Conservation (phyloP, 2,113 vertebrate species). For the Cavia porcellus region DNA sequence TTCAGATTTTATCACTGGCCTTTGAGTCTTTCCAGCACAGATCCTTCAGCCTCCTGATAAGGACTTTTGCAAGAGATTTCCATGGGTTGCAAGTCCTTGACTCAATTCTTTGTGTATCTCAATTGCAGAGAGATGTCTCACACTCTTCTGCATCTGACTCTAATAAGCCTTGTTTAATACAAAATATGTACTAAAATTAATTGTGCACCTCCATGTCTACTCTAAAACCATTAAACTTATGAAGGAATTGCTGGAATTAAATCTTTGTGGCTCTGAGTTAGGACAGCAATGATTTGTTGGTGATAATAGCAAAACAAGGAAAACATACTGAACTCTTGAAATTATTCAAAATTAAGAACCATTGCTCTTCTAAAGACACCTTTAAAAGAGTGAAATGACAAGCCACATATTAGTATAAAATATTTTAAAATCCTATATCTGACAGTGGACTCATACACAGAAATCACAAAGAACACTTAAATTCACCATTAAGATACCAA, state of each 20-base stretch:
- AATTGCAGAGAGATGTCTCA: no score
- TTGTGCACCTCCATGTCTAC: background rate
- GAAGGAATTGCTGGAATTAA: background rate
- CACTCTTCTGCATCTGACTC: no score
- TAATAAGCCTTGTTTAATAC: no score
- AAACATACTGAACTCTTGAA: background rate
- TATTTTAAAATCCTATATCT: background rate
- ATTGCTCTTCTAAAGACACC: background rate
- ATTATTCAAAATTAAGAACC: background rate
- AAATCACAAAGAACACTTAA: background rate
- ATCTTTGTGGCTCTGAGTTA: background rate
- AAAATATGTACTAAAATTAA: background rate
- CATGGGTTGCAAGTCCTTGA: no score
- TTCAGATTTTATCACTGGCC: no score
- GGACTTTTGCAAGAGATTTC: no score
- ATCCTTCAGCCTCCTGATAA: no score
- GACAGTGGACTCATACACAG: background rate
- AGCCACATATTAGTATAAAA: background rate
- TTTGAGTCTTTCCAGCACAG: no score
- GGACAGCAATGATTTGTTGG: background rate
- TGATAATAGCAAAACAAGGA: background rate
- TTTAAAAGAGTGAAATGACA: background rate
- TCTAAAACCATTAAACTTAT: background rate
- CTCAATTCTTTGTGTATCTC: no score
- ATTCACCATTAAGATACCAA: background rate